These are phyloP conservation scores for Lordiphosa clarofinis DNA, from an alignment of 1,140 invertebrate species.

Conservation along the genomic window DNA sequence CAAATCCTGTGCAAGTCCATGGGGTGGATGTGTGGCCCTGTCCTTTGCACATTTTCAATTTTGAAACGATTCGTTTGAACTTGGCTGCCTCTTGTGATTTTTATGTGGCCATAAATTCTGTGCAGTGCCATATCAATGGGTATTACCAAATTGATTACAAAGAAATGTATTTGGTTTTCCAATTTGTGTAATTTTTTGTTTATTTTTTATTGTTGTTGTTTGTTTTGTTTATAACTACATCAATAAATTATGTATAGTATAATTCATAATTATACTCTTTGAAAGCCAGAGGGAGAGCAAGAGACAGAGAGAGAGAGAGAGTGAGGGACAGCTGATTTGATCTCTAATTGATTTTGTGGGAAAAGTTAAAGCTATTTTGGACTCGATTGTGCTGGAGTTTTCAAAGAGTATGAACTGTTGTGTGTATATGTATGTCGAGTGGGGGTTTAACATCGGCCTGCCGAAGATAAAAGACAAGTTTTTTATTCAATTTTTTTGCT, in stretches of 20 bases:
- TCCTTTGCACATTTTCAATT: conserved; percentile 16
- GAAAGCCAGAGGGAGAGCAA: conserved; percentile 55
- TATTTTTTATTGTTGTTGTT: conserved; percentile 20
- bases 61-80: conserved; percentile 29
- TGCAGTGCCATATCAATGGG: neutral
- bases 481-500: too few species aligned
- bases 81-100: conserved; percentile 52
- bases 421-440: too few species aligned
- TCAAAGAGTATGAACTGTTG: too few species aligned
- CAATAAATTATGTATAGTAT: conserved; percentile 76
- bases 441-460: too few species aligned
- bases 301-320: too few species aligned
- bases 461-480: too few species aligned
- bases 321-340: conserved; percentile 1
- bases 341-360: too few species aligned
- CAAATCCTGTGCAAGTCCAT: neutral
- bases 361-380: too few species aligned
- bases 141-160: too few species aligned
- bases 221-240: conserved; percentile 76
- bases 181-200: conserved; percentile 66
- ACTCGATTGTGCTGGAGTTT: too few species aligned
- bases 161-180: conserved; percentile 31
- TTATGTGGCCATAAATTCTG: conserved; percentile 66
- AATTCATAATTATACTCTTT: conserved; percentile 72
- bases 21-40: conserved; percentile 3